phyloP scores from a whole-genome alignment of 2,113 vertebrate genomes.

The Ammodytes dubius region DNA sequence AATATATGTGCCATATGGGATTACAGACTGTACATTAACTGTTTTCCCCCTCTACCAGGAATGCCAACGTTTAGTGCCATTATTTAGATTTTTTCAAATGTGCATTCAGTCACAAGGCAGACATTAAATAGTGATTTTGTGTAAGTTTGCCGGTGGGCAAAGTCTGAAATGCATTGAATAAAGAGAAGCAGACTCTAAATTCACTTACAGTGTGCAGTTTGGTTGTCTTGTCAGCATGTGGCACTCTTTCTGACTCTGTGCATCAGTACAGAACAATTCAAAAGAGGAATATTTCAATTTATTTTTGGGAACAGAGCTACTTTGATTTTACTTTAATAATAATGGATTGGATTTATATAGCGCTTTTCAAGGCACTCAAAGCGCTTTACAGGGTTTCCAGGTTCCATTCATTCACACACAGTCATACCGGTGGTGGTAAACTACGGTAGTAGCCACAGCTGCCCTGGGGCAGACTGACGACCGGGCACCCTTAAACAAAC shows the following conservation, averaged over 20 bases:
- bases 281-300: background rate
- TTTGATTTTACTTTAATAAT: background rate
- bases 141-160: background rate
- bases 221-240: constrained; percentile 18
- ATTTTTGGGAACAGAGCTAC: background rate
- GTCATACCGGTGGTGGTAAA: too few relatives aligned
- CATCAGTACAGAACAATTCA: background rate
- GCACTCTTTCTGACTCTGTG: background rate
- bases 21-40: constrained; percentile 43
- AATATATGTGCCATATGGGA: constrained; percentile 46
- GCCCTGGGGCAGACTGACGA: too few relatives aligned
- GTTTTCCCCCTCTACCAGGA: constrained; percentile 18
- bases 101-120: constrained; percentile 26
- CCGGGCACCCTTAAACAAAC: too few relatives aligned
- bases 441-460: too few relatives aligned
- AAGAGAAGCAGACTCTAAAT: constrained; percentile 17
- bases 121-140: constrained; percentile 51
- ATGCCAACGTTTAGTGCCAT: constrained; percentile 45
- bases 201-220: constrained; percentile 1
- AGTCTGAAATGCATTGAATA: constrained; percentile 25
- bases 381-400: too few relatives aligned
- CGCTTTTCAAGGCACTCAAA: too few relatives aligned
- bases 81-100: constrained; percentile 40
- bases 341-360: too few relatives aligned
- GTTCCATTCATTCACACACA: too few relatives aligned